phyloP scores from a whole-genome alignment of 37 sponge, comb jelly and placozoan species.

The Geodia barretti region DNA sequence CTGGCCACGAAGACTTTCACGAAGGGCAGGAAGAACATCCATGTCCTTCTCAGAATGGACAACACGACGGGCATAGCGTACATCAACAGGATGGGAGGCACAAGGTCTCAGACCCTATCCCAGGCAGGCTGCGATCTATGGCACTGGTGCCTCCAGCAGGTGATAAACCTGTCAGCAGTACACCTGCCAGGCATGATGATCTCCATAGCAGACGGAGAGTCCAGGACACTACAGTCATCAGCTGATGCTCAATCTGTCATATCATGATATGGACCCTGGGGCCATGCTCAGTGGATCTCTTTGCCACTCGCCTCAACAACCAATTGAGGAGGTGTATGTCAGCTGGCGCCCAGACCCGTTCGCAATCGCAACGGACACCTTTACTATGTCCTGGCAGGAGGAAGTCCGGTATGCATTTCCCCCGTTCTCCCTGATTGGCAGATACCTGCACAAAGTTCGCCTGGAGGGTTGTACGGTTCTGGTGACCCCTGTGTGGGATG shows the following conservation, averaged over 20 bases:
- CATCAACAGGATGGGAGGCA: constrained; percentile 61
- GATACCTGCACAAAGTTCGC: background rate
- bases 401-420: constrained; percentile 20
- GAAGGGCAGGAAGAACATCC: background rate
- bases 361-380: constrained; percentile 48
- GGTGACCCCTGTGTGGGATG: no score
- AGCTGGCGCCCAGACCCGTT: constrained; percentile 59
- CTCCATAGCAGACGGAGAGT: constrained; percentile 27
- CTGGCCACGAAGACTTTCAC: constrained; percentile 11
- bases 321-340: constrained; percentile 45
- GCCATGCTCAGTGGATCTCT: constrained; percentile 36
- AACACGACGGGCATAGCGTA: constrained; percentile 1
- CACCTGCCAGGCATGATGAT: constrained; percentile 49
- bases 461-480: constrained; percentile 10
- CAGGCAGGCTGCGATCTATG: constrained; percentile 20
- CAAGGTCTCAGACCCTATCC: constrained; percentile 6
- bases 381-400: constrained; percentile 27
- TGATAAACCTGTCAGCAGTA: no score
- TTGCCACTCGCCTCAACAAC: constrained; percentile 50
- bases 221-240: constrained; percentile 11
- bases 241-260: constrained; percentile 5
- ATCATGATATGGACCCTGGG: constrained; percentile 12
- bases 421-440: constrained; percentile 5
- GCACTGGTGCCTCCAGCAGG: constrained; percentile 59
- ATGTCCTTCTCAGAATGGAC: background rate